Percentiles rank a stretch among this genome's conserved stretches.
These are phyloP conservation scores for Momotus momota DNA, from an alignment of 2,797 vertebrate genomes.

Conservation along the genomic window DNA sequence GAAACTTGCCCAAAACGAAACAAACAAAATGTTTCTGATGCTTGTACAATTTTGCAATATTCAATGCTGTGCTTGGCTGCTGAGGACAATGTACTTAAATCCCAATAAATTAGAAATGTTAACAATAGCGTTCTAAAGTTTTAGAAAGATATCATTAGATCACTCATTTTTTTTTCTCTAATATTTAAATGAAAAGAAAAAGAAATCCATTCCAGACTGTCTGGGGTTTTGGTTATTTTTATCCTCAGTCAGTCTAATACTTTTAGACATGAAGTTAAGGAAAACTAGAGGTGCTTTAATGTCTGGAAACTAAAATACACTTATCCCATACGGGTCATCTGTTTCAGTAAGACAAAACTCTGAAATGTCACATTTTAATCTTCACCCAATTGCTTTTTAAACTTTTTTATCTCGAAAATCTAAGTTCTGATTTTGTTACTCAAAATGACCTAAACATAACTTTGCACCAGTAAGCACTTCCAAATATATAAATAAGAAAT, in stretches of 20 bases:
- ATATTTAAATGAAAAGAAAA: background rate
- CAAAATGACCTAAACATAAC: background rate
- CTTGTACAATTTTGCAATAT: background rate
- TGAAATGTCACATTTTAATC: background rate
- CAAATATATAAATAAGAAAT: background rate
- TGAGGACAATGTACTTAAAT: background rate
- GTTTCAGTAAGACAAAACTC: background rate
- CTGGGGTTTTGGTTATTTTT: background rate
- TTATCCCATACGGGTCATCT: background rate
- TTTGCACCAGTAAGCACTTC: background rate
- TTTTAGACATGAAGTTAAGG: background rate
- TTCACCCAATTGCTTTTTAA: background rate
- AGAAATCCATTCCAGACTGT: background rate
- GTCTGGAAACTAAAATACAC: background rate
- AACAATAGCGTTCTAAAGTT: background rate
- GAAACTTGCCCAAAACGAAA: background rate
- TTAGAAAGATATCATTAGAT: background rate
- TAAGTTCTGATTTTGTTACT: background rate
- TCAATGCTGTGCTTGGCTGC: background rate
- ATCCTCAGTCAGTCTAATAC: background rate
- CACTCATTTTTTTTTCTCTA: background rate
- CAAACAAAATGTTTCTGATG: background rate
- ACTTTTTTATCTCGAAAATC: background rate
- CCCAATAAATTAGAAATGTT: background rate
- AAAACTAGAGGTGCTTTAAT: background rate